Base-by-base conservation (phyloP, 2,113 vertebrate species). In the Hemiprocne comata region DNA sequence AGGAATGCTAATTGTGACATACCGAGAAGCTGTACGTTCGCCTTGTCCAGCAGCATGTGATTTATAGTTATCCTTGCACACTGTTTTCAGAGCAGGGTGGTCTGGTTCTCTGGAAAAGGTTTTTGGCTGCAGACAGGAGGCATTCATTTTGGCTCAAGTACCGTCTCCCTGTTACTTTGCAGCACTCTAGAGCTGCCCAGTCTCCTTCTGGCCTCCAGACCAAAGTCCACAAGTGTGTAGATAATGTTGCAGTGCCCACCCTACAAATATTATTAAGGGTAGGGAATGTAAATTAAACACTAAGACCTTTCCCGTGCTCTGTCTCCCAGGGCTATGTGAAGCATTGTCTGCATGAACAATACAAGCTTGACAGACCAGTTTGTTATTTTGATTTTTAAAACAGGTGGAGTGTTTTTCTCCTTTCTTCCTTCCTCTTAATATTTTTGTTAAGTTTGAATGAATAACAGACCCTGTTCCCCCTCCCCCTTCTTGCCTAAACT, bases 1-100 rank as follows among this genome's bases (percentile, higher is more conserved):
- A n/a, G 53, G 36, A 91, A 51, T 61, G 44, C 61, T 75, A 8
- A 46, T 48, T 87, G 13, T 54, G 82, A 72, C 70, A 33, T 23
- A 26, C 13, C 40, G 31, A 36, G 55, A 50, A 66, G 50, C 0
- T 0, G 18, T 51, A 13, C 2, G 7, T 58, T 89, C 0, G 0
- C 23, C 26, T 79, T 57, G 40, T 38, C 60, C 31, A 40, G 74
- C 38, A 62, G 33, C 5, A 1, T 28, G 29, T 67, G 65, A 66
- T 87, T 93, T 90, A 67, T 53, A 12, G 64, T 73, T 88, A 36
- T 40, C 33, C 31, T 54, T 61, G 46, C 11, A 3, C 1, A 0
- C 33, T 78, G 50, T 84, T 92, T 79, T 65, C 66, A 53, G 61
- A 90, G 51, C 67, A 82, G 50, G 26, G 53, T 85, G 66, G 40